Base-by-base conservation (phyloP, 2,797 vertebrate genomes). In the Clarias platycephalus region DNA sequence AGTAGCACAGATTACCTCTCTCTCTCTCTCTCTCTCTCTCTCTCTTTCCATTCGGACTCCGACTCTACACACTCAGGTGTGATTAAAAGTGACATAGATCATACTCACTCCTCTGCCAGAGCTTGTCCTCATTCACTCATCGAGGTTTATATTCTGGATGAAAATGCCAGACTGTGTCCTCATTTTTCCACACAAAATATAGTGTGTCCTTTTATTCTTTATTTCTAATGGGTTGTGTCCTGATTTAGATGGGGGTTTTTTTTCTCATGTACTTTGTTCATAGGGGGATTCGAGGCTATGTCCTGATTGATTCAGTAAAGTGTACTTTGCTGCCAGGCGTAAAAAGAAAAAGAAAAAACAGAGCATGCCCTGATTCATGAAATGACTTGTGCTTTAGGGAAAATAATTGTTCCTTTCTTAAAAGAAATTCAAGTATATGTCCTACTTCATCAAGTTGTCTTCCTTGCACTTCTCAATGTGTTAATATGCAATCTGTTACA, bases 281-380 rank as follows among this genome's bases (percentile, higher is more conserved):
- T 7, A 3, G 55, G 75, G 55, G 55, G 37, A 37, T 77, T 60
- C 18, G 13, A 0, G 57, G 9, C 57, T 77, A 20, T 62, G 55
- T 76, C 53, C 53, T 77, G 55, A 34, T 58, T 77, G 26, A 77
- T 60, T 77, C 75, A 37, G 55, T 60, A 55, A 76, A 76, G 55
- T 58, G 55, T 58, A 34, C 55, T 76, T 31, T 34, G 28, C 16
- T 15, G 5, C 20, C 7, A 12, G 75, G 34, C 76, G 40, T 40
- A 16, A 78, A 75, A 62, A 60, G 3, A 31, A 31, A 31, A 31
- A n/a, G n/a, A 24, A 78, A 76, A 62, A 62, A n/a, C 57, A 78
- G 31, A 77, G 75, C 31, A 10, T 34, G 72, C 31, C 72, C 53
- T 77, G 20, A 60, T 77, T 77, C 55, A 37, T 34, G 60, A 37